These are phyloP conservation scores for Lagorchestes hirsutus DNA, from an alignment of 2,797 vertebrate species.

Conservation along the genomic window DNA sequence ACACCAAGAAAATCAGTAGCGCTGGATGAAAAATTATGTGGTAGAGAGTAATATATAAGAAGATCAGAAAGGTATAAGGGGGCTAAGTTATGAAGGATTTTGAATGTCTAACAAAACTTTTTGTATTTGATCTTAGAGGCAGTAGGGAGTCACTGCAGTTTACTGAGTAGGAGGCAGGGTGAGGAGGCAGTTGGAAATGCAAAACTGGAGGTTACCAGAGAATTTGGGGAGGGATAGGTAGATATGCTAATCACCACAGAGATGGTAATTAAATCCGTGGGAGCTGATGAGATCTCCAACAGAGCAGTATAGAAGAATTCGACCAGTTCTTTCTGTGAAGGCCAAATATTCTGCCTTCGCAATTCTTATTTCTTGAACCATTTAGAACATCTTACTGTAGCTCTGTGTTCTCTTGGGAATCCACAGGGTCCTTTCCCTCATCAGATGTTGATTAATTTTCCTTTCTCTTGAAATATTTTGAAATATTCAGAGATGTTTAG, in stretches of 20 bases:
- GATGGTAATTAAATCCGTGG: no score
- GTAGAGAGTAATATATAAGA: not conserved
- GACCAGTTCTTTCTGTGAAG: no score
- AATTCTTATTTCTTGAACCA: not conserved
- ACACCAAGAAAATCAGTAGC: no score
- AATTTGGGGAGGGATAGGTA: not conserved
- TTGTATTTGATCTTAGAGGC: not conserved
- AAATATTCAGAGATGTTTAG: not conserved
- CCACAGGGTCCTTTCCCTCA: not conserved
- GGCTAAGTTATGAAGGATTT: not conserved
- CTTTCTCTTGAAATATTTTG: not conserved
- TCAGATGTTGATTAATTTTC: not conserved
- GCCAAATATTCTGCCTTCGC: no score
- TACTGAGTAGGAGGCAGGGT: not conserved
- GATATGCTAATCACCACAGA: not conserved
- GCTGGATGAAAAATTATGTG: not conserved
- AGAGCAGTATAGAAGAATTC: no score
- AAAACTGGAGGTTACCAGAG: not conserved
- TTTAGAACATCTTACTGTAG: not conserved
- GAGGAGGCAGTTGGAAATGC: not conserved
- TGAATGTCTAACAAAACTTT: not conserved
- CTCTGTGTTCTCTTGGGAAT: not conserved
- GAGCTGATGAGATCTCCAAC: no score
- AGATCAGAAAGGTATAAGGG: not conserved
- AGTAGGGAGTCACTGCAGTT: not conserved